These are phyloP conservation scores for Matsumyia berberina DNA, from an alignment of 2,888 invertebrate genomes.

Conservation along the genomic window DNA sequence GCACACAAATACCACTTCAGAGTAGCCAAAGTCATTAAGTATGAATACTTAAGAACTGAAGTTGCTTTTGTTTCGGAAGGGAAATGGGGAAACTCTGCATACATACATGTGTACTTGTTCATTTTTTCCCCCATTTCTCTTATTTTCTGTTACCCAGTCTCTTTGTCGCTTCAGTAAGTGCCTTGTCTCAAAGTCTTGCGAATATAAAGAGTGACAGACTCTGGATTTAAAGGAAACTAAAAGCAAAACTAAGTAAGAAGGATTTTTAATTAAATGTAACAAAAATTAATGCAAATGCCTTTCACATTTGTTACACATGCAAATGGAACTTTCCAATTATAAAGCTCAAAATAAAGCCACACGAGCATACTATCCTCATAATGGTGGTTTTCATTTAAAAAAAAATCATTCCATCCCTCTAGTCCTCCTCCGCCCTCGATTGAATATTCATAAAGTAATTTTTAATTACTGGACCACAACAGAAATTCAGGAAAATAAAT, in stretches of 20 bases:
- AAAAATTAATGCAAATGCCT: too few species aligned
- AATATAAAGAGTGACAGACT: background rate
- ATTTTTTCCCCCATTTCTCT: too few species aligned
- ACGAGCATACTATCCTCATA: too few species aligned
- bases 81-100: background rate
- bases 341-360: constrained; percentile 10
- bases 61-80: constrained; percentile 3
- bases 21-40: constrained; percentile 36
- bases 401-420: too few species aligned
- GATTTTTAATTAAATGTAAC: constrained; percentile 11
- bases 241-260: background rate
- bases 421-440: too few species aligned
- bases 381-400: too few species aligned
- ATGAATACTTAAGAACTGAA: constrained; percentile 41
- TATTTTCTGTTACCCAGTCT: constrained; percentile 1
- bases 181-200: background rate
- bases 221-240: constrained; percentile 2
- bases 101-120: background rate
- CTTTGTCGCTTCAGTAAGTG: background rate
- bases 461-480: constrained; percentile 38
- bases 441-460: background rate
- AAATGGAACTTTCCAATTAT: background rate
- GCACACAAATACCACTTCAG: constrained; percentile 13
- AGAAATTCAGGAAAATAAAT: constrained; percentile 30
- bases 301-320: background rate